Percentiles rank a stretch among this genome's conserved stretches.
phyloP scores from a whole-genome alignment of 2,113 vertebrate species.

The Sturnira hondurensis region DNA sequence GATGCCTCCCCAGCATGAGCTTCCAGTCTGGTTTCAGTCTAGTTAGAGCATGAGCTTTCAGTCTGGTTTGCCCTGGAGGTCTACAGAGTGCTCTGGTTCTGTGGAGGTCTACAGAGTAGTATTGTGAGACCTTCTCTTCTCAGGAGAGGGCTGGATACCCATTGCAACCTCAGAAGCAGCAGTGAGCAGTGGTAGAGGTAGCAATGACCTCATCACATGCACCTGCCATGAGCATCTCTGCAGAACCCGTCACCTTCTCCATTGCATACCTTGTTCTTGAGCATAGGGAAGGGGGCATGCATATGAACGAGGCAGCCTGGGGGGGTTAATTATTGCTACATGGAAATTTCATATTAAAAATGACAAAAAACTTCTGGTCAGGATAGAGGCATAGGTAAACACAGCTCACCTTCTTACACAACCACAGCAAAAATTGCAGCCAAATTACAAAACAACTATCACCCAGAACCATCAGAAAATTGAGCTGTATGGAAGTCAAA shows the following conservation, averaged over 20 bases:
- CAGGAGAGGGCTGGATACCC: background rate
- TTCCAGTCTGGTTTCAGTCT: background rate
- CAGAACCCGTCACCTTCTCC: accelerated
- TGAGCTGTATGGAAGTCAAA: too few species aligned
- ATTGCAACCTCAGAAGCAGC: background rate
- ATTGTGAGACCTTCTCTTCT: background rate
- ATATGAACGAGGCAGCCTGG: background rate
- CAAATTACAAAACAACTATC: too few species aligned
- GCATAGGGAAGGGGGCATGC: background rate
- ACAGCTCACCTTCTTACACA: too few species aligned
- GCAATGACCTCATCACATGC: background rate
- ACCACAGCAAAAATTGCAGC: too few species aligned
- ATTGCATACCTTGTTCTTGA: background rate
- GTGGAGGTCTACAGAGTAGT: background rate
- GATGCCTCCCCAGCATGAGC: background rate
- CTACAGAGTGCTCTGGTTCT: background rate
- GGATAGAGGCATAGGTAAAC: too few species aligned
- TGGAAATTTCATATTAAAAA: background rate
- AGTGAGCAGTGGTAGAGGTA: background rate
- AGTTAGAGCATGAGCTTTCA: background rate
- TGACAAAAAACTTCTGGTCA: background rate
- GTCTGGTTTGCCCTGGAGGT: background rate
- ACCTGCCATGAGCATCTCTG: background rate
- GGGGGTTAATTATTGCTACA: background rate
- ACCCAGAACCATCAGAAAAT: too few species aligned